Evolutionary conservation across 2,888 invertebrate genomes (phyloP).

Genomic region (Anoplius nigerrimus): DNA sequence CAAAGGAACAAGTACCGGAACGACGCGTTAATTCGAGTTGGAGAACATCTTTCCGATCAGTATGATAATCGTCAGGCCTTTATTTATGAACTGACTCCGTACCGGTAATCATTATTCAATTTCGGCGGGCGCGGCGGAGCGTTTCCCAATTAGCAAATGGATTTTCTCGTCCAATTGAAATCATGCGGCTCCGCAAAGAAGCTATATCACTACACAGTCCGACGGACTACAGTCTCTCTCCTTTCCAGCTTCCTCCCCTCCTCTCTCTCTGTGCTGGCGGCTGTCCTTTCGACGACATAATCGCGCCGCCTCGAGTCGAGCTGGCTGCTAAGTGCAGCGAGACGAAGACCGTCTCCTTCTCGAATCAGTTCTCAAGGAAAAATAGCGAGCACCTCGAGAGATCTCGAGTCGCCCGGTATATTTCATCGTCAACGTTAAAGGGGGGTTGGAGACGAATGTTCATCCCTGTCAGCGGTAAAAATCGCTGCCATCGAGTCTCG

Average conservation of each 20-base stretch:
- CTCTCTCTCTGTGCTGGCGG: no score
- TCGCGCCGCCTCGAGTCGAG: neutral
- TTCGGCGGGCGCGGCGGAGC: conserved; percentile 19
- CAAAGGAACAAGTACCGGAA: no score
- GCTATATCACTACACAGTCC: conserved; percentile 19
- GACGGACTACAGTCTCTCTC: conserved; percentile 4
- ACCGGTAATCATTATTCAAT: conserved; percentile 15
- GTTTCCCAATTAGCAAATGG: conserved; percentile 50
- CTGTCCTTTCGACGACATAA: neutral
- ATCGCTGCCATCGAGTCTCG: no score
- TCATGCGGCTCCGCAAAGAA: conserved; percentile 13
- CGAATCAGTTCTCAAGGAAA: neutral
- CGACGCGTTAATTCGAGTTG: no score
- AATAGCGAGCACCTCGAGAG: neutral
- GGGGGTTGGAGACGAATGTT: neutral
- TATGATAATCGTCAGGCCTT: no score
- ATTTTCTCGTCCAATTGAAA: conserved; percentile 33
- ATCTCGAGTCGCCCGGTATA: neutral
- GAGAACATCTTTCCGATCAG: no score
- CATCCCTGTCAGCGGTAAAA: no score
- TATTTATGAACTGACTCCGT: no score
- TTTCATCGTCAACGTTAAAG: conserved; percentile 4
- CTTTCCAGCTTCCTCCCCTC: no score
- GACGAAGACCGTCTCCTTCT: neutral
- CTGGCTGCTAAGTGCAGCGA: neutral